phyloP scores from a whole-genome alignment of 2,113 vertebrate genomes.

The Arenaria interpres region DNA sequence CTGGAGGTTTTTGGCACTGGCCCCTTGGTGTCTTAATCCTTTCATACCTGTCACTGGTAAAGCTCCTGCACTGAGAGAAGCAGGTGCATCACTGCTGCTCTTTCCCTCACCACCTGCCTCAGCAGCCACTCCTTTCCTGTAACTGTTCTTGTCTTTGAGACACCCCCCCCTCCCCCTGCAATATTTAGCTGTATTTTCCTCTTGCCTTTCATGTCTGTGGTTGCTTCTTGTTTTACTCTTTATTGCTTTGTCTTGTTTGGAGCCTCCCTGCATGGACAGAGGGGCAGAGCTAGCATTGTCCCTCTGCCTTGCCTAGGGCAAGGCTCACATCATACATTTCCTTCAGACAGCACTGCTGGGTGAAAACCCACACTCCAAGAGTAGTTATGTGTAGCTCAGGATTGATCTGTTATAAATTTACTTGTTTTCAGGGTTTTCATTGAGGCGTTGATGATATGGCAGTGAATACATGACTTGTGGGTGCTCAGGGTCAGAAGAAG shows the following conservation, averaged over 20 bases:
- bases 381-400: neutral
- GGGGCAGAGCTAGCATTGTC: neutral
- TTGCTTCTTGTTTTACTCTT: neutral
- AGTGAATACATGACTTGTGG: neutral
- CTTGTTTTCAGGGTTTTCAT: neutral
- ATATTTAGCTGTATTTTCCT: neutral
- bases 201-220: neutral
- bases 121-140: neutral
- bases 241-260: neutral
- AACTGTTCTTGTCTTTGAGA: neutral
- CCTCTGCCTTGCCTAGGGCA: neutral
- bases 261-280: neutral
- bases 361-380: neutral
- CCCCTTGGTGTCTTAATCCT: neutral
- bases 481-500: neutral
- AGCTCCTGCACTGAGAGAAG: neutral
- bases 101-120: neutral
- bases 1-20: neutral
- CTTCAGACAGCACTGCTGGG: neutral
- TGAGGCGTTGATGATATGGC: neutral
- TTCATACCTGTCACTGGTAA: neutral
- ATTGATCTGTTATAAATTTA: rapidly evolving
- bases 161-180: too few relatives aligned
- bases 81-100: neutral
- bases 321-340: neutral